Evolutionary conservation across 2,797 vertebrate genomes (phyloP).

Genomic region (Bradypus variegatus): DNA sequence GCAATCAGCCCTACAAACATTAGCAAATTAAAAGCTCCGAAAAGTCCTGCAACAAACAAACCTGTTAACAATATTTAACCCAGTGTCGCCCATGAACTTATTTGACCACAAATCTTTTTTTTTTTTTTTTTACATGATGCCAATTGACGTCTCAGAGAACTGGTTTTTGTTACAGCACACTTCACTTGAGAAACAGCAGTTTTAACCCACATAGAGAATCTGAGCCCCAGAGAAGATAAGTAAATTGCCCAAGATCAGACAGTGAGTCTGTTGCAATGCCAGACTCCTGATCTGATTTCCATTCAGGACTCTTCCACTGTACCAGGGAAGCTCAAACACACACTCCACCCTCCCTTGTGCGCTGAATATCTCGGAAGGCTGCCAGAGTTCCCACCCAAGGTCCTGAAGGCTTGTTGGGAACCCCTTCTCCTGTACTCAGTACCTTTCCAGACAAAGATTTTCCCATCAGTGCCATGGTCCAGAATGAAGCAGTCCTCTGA

Average conservation of each 20-base stretch:
- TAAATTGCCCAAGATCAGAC: not conserved
- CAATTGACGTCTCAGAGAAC: not conserved
- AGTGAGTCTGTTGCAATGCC: not conserved
- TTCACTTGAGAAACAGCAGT: not conserved
- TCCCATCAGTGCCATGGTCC: conserved; percentile 90
- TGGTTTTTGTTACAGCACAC: not conserved
- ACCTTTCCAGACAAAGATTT: conserved; percentile 99
- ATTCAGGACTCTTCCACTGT: not conserved
- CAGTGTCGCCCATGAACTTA: not conserved
- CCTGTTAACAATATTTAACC: not conserved
- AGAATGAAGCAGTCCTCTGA: conserved; percentile 96
- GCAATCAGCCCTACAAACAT: not conserved
- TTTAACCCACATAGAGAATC: not conserved
- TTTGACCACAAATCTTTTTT: not conserved
- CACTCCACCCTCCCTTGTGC: not conserved
- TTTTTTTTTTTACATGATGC: not conserved
- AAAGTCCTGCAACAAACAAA: not conserved
- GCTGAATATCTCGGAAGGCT: not conserved
- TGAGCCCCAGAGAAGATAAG: not conserved
- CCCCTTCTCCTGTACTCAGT: not conserved
- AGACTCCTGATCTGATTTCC: not conserved
- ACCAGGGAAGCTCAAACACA: accelerated
- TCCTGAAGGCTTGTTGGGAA: not conserved
- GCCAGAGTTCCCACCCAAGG: not conserved
- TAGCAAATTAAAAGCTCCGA: not conserved